These are phyloP conservation scores for Plebejus argus DNA, from an alignment of 2,888 invertebrate genomes.

Conservation along the genomic window DNA sequence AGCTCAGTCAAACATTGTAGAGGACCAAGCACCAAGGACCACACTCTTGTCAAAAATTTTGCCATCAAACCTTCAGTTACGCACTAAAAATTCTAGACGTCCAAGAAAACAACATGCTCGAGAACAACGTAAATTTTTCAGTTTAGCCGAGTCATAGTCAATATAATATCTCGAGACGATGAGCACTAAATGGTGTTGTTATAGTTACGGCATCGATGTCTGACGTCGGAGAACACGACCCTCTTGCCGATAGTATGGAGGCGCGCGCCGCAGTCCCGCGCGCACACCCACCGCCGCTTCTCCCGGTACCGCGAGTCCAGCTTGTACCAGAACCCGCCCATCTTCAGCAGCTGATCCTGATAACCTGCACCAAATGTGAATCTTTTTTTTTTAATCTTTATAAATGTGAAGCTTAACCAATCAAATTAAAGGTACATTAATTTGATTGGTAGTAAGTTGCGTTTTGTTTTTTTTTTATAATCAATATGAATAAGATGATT, in stretches of 20 bases:
- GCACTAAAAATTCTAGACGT: too few species aligned
- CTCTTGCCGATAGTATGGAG: slow-evolving; percentile 68
- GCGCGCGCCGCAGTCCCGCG: slow-evolving; percentile 67
- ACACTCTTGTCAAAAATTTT: too few species aligned
- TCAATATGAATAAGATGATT: too few species aligned
- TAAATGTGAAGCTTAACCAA: neutral
- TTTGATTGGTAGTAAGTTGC: too few species aligned
- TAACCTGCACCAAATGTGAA: slow-evolving; percentile 37
- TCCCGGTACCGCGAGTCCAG: slow-evolving; percentile 61
- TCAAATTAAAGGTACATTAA: neutral
- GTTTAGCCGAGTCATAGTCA: too few species aligned
- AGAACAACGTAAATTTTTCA: too few species aligned
- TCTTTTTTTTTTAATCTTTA: too few species aligned
- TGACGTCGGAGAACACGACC: slow-evolving; percentile 64
- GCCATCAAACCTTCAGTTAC: too few species aligned
- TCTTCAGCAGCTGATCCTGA: slow-evolving; percentile 56
- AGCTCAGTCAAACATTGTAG: too few species aligned
- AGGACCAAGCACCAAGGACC: too few species aligned
- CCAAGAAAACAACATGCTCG: too few species aligned
- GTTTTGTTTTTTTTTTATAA: too few species aligned
- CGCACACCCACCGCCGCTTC: slow-evolving; percentile 72
- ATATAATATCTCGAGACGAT: neutral
- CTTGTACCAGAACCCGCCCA: slow-evolving; percentile 66
- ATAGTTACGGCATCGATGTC: slow-evolving; percentile 58
- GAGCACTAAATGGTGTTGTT: slow-evolving; percentile 55